Percentiles rank a stretch among this genome's conserved stretches.
These are phyloP conservation scores for Beris chalybata DNA, from an alignment of 2,888 invertebrate species.

Conservation along the genomic window DNA sequence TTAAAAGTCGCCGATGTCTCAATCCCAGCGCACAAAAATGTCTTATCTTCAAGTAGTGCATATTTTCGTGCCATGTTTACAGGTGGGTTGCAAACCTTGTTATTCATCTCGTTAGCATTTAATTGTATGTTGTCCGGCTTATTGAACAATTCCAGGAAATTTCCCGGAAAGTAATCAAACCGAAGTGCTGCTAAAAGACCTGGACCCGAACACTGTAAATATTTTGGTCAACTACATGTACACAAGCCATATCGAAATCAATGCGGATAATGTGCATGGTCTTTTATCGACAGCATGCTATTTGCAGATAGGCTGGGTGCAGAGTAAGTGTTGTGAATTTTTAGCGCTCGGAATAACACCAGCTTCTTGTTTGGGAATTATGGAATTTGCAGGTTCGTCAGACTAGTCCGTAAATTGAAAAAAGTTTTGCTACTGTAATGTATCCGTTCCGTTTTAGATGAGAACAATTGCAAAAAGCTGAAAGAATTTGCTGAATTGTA, in stretches of 20 bases:
- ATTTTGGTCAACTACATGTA: slow-evolving; percentile 45
- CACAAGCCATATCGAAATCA: slow-evolving; percentile 43
- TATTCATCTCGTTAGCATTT: neutral
- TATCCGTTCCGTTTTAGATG: slow-evolving; percentile 39
- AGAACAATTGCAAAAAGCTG: slow-evolving; percentile 43
- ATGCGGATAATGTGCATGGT: slow-evolving; percentile 42
- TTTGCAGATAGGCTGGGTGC: slow-evolving; percentile 44
- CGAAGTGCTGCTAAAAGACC: slow-evolving; percentile 43
- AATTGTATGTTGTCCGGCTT: neutral
- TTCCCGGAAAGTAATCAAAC: slow-evolving; percentile 44
- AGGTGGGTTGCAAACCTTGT: slow-evolving; percentile 35
- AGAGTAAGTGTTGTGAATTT: slow-evolving; percentile 43
- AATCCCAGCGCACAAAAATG: slow-evolving; percentile 36
- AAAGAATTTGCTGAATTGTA: slow-evolving; percentile 43
- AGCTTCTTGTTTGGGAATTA: slow-evolving; percentile 45
- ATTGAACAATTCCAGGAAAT: slow-evolving; percentile 38
- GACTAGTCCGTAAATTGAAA: too few species aligned
- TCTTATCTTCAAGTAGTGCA: slow-evolving; percentile 44
- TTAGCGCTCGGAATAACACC: slow-evolving; percentile 42
- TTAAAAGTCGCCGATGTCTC: slow-evolving; percentile 20
- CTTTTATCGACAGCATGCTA: slow-evolving; percentile 44
- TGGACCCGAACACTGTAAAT: slow-evolving; percentile 42
- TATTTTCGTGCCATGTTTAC: slow-evolving; percentile 47
- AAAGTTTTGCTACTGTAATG: neutral
- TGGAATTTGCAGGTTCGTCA: slow-evolving; percentile 42